A percentile compares a stretch with the other conserved stretches of the same genome.
These are phyloP conservation scores for Rhodinocichla rosea DNA, from an alignment of 2,113 vertebrate genomes.

Conservation along the genomic window DNA sequence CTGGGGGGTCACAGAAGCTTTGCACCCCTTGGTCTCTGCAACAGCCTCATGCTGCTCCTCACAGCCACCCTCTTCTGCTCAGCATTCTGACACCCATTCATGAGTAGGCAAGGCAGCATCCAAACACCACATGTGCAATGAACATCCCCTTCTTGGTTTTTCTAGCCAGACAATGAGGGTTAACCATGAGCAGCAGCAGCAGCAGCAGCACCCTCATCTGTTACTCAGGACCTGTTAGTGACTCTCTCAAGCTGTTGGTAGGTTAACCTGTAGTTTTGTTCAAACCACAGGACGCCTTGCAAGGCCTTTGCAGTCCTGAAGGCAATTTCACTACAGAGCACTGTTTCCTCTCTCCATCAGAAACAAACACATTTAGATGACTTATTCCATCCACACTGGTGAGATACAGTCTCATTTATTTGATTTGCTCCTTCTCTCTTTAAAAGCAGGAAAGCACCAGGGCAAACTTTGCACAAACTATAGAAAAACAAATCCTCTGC, in stretches of 20 bases:
- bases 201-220: neutral
- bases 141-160: neutral
- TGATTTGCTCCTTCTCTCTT: neutral
- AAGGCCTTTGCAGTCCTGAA: neutral
- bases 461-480: neutral
- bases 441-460: neutral
- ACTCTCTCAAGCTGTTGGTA: neutral
- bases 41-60: neutral
- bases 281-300: neutral
- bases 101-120: accelerated
- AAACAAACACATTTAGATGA: neutral
- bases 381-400: neutral
- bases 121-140: accelerated
- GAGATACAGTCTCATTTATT: neutral
- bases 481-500: slow-evolving; percentile 4
- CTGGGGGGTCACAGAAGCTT: neutral
- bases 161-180: neutral
- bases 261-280: neutral
- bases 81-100: accelerated
- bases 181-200: neutral
- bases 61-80: neutral
- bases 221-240: neutral
- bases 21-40: neutral
- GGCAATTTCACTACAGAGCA: neutral
- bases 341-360: neutral